A percentile compares a stretch with the other conserved stretches of the same genome.
Evolutionary conservation across 2,888 invertebrate species (phyloP).

Genomic region (Drosophila setosimentum): DNA sequence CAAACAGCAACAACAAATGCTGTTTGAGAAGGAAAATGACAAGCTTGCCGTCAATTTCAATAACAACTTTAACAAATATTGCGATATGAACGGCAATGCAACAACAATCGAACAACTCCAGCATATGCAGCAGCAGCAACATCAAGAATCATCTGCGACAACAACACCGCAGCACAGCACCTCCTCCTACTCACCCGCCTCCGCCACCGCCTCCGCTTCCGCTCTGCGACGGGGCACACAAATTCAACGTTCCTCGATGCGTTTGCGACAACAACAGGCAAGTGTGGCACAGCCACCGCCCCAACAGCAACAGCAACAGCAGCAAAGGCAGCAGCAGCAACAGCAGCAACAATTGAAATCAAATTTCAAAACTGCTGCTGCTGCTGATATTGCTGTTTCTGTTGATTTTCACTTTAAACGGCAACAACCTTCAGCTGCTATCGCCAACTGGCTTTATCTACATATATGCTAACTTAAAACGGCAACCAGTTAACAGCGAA

Average conservation of each 20-base stretch:
- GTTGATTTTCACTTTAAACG: slow-evolving; percentile 21
- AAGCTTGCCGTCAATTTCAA: slow-evolving; percentile 35
- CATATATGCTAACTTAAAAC: slow-evolving; percentile 34
- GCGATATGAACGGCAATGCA: slow-evolving; percentile 67
- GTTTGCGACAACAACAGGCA: slow-evolving; percentile 85
- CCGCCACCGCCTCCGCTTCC: slow-evolving; percentile 51
- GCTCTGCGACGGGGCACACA: slow-evolving; percentile 77
- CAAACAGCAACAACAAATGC: slow-evolving; percentile 29
- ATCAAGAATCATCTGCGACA: slow-evolving; percentile 36
- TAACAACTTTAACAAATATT: slow-evolving; percentile 53
- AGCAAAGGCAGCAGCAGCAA: neutral
- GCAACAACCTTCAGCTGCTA: slow-evolving; percentile 53
- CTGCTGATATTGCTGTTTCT: neutral
- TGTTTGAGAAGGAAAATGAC: slow-evolving; percentile 50
- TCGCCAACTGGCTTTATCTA: slow-evolving; percentile 54
- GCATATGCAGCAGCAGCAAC: slow-evolving; percentile 27
- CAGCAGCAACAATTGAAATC: slow-evolving; percentile 1
- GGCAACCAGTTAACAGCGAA: slow-evolving; percentile 66
- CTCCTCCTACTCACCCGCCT: slow-evolving; percentile 54
- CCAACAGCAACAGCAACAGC: slow-evolving; percentile 7
- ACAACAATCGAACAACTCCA: slow-evolving; percentile 4
- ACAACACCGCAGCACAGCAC: slow-evolving; percentile 52
- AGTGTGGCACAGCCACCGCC: slow-evolving; percentile 55
- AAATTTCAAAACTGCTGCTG: neutral
- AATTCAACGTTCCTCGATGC: slow-evolving; percentile 79